These are phyloP conservation scores for Sinocyclocheilus anophthalmus DNA, from an alignment of 2,113 vertebrate genomes.

Conservation along the genomic window DNA sequence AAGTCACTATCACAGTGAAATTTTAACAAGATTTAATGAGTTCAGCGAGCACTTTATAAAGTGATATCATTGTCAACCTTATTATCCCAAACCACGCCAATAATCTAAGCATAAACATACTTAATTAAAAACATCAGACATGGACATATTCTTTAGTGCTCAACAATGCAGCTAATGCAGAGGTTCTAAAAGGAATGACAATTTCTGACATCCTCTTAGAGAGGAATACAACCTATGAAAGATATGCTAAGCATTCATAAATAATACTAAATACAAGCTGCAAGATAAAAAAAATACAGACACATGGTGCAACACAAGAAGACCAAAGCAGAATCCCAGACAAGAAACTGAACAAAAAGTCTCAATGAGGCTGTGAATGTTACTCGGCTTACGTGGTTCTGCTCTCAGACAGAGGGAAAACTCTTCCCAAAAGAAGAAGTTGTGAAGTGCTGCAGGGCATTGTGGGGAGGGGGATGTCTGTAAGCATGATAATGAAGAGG, in stretches of 20 bases:
- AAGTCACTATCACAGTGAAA: not conserved
- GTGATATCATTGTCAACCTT: not conserved
- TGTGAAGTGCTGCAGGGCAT: conserved; percentile 36
- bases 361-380: not conserved
- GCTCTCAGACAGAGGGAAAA: conserved; percentile 29
- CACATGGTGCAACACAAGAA: not conserved
- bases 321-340: not conserved
- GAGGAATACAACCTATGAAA: not conserved
- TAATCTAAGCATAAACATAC: not conserved
- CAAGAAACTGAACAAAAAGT: conserved; percentile 4
- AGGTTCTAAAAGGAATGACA: not conserved
- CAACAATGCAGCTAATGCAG: not conserved
- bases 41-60: not conserved
- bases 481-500: conserved; percentile 67
- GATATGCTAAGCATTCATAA: not conserved
- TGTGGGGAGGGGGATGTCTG: conserved; percentile 37
- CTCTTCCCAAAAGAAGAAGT: conserved; percentile 22
- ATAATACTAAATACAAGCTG: conserved; percentile 1
- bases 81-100: not conserved
- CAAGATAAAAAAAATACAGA: not conserved
- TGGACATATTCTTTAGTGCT: not conserved
- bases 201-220: not conserved
- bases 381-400: conserved; percentile 16
- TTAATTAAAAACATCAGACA: not conserved
- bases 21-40: not conserved